These are phyloP conservation scores for Ariolimax columbianus DNA, from an alignment of 2,888 invertebrate genomes.

Conservation along the genomic window DNA sequence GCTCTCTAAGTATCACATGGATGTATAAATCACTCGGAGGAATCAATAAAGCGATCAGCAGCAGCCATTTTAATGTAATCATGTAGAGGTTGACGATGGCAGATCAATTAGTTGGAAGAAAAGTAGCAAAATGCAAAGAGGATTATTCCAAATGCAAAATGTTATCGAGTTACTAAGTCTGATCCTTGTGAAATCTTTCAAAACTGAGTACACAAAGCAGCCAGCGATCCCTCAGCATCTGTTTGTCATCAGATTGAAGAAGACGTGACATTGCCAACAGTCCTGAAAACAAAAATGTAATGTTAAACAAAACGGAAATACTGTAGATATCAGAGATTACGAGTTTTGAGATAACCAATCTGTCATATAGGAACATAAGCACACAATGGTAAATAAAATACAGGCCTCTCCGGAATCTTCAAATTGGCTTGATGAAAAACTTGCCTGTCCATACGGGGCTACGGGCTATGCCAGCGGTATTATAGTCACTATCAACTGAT, in stretches of 20 bases:
- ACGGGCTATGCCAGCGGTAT: too few relatives aligned
- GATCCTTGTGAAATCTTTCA: background rate
- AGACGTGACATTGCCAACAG: conserved; percentile 7
- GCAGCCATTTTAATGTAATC: background rate
- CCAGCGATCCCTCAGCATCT: background rate
- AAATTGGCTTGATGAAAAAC: too few relatives aligned
- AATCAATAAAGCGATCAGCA: background rate
- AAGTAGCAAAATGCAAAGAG: background rate
- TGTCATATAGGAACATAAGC: too few relatives aligned
- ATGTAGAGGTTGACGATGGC: background rate
- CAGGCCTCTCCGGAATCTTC: too few relatives aligned
- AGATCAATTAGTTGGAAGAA: background rate
- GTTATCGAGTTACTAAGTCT: background rate
- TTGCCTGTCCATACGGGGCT: too few relatives aligned
- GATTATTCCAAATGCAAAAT: background rate
- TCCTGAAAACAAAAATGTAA: background rate
- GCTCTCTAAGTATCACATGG: background rate
- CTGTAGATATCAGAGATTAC: too few relatives aligned
- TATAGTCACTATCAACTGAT: too few relatives aligned
- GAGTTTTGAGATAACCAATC: too few relatives aligned
- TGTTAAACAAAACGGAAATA: background rate
- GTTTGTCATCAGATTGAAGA: background rate
- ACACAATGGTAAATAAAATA: too few relatives aligned
- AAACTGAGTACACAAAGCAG: background rate
- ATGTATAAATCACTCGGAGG: background rate